A percentile compares a stretch with the other conserved stretches of the same genome.
Evolutionary conservation across 1,140 invertebrate genomes (phyloP).

Genomic region (Macrocentrus cingulum): DNA sequence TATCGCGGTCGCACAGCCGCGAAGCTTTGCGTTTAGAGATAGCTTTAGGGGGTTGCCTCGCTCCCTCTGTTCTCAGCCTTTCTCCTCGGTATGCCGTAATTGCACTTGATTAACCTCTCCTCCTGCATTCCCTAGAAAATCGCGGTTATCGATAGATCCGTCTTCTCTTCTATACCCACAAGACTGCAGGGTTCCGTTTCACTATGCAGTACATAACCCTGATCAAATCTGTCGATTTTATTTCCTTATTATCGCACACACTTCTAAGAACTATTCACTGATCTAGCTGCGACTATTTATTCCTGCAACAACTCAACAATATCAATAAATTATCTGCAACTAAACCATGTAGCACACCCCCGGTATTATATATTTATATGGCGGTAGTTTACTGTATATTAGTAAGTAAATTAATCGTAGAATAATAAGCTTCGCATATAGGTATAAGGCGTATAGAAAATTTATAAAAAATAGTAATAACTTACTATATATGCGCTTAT

Average conservation of each 20-base stretch:
- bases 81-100: constrained; percentile 30
- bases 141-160: not conserved
- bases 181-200: not conserved
- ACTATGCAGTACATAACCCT: not conserved
- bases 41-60: constrained; percentile 3
- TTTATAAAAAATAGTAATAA: no score
- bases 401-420: no score
- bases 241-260: not conserved
- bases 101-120: constrained; percentile 31
- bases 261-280: not conserved
- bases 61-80: constrained; percentile 20
- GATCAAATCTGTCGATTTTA: not conserved
- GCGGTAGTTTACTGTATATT: no score
- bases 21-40: constrained; percentile 11
- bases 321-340: no score
- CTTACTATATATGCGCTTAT: no score
- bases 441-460: no score
- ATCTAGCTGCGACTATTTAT: no score
- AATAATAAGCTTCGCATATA: no score
- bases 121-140: constrained; percentile 8
- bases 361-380: no score
- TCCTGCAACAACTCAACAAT: no score
- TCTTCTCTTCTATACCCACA: not conserved
- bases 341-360: no score
- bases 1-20: not conserved